Percentiles rank a stretch among this genome's conserved stretches.
Evolutionary conservation across 2,888 invertebrate species (phyloP).

Genomic region (Orthonevra nobilis): DNA sequence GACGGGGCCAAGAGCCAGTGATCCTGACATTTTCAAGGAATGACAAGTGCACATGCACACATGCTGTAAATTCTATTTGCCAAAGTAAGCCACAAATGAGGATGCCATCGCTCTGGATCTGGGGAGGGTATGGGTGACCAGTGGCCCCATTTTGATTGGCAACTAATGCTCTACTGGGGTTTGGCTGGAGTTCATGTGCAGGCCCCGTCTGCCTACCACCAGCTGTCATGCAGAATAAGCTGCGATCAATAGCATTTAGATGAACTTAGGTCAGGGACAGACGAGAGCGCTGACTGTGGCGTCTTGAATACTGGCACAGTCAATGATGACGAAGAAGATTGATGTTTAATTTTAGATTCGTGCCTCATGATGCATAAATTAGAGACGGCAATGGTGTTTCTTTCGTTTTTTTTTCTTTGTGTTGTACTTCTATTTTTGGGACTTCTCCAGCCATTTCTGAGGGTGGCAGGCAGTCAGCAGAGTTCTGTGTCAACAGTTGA

Average conservation of each 20-base stretch:
- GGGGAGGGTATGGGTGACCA: no score
- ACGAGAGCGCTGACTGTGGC: conserved; percentile 2
- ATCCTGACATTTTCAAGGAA: conserved; percentile 53
- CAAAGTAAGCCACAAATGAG: conserved; percentile 21
- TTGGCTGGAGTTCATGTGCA: no score
- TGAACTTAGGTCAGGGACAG: conserved; percentile 66
- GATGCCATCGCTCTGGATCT: conserved; percentile 30
- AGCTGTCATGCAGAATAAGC: conserved; percentile 5
- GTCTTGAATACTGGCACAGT: conserved; percentile 51
- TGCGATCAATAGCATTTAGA: conserved; percentile 46
- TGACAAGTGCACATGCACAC: conserved; percentile 42
- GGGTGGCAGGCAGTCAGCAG: conserved; percentile 3
- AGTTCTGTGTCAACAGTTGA: conserved; percentile 33
- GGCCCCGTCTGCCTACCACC: conserved; percentile 5
- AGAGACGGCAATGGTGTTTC: conserved; percentile 15
- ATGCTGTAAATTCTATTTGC: conserved; percentile 4
- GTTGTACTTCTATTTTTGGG: no score
- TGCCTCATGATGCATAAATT: conserved; percentile 13
- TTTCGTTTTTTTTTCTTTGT: conserved; percentile 14
- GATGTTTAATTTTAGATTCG: conserved; percentile 40
- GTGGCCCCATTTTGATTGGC: no score
- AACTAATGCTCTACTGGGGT: neutral
- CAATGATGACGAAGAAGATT: conserved; percentile 40
- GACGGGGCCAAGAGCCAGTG: conserved; percentile 17
- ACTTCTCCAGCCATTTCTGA: conserved; percentile 39